Conservation (phyloP, 2,888 invertebrate genomes). For the Eupithecia insigniata region DNA sequence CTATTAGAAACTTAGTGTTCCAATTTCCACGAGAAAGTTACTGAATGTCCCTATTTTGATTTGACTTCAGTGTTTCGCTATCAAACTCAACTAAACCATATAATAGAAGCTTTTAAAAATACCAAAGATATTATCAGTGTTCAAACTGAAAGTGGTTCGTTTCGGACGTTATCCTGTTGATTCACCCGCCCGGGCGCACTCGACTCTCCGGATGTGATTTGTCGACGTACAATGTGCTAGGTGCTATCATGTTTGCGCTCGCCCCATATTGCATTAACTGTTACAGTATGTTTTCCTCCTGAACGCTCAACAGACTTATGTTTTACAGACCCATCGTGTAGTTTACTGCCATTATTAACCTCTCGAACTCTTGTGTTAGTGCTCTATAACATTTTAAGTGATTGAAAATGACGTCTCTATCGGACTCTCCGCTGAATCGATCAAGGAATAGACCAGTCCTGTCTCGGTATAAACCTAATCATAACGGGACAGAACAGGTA, state of each 20-base stretch:
- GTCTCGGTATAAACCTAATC: constrained; percentile 70
- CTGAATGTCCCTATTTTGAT: not conserved
- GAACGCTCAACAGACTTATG: constrained; percentile 60
- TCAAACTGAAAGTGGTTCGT: constrained; percentile 55
- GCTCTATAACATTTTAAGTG: constrained; percentile 34
- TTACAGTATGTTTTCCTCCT: constrained; percentile 77
- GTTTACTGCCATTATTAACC: constrained; percentile 36
- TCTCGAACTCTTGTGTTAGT: constrained; percentile 43
- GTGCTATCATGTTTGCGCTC: constrained; percentile 67
- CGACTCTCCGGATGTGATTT: constrained; percentile 81
- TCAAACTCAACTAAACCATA: constrained; percentile 46
- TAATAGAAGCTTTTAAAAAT: not conserved
- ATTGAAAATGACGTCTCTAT: constrained; percentile 69
- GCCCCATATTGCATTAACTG: constrained; percentile 67
- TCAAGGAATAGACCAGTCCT: constrained; percentile 75
- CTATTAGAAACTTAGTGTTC: constrained; percentile 41
- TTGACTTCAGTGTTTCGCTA: not conserved
- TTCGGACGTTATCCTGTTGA: constrained; percentile 69
- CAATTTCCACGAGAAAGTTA: not conserved
- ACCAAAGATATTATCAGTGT: constrained; percentile 62
- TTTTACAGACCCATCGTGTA: constrained; percentile 37
- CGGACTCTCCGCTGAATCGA: constrained; percentile 73
- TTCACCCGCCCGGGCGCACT: constrained; percentile 69
- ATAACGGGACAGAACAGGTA: constrained; percentile 65
- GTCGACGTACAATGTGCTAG: constrained; percentile 79